Evolutionary conservation across 2,113 vertebrate species (phyloP).

Genomic region (Ceyx melanurus): DNA sequence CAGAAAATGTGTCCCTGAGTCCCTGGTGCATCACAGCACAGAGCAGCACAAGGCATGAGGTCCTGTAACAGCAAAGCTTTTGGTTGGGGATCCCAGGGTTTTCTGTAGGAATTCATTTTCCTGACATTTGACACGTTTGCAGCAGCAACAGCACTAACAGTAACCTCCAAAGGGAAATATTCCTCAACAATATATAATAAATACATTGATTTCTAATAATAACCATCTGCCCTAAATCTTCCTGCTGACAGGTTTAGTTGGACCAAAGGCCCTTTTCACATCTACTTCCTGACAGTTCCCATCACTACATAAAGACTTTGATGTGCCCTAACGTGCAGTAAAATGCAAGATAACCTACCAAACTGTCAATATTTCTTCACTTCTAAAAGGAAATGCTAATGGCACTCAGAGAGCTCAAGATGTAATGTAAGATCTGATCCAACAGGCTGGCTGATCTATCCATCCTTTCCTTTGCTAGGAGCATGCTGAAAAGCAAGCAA

Average conservation of each 20-base stretch:
- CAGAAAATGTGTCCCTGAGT: not conserved
- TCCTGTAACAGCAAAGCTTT: conserved; percentile 29
- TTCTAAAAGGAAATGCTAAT: conserved; percentile 72
- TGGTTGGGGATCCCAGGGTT: not conserved
- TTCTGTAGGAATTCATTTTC: conserved; percentile 60
- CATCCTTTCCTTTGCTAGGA: conserved; percentile 6
- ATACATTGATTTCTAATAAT: conserved; percentile 73
- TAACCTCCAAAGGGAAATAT: conserved; percentile 64
- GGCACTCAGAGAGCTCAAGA: conserved; percentile 60
- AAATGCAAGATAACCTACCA: conserved; percentile 63
- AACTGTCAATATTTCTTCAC: conserved; percentile 70
- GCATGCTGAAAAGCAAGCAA: conserved; percentile 53
- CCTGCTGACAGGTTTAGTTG: conserved; percentile 68
- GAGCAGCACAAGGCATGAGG: not conserved
- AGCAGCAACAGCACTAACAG: conserved; percentile 48
- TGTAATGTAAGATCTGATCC: conserved; percentile 58
- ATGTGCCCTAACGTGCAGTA: conserved; percentile 68
- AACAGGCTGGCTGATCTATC: conserved; percentile 55
- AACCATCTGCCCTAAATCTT: conserved; percentile 66
- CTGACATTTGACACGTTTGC: conserved; percentile 58
- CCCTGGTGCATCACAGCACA: not conserved
- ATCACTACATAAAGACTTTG: conserved; percentile 72
- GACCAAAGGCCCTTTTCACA: conserved; percentile 67
- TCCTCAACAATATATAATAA: conserved; percentile 65
- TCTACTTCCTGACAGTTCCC: conserved; percentile 66